These are phyloP conservation scores for Aphyosemion australe DNA, from an alignment of 2,113 vertebrate species.

Conservation along the genomic window DNA sequence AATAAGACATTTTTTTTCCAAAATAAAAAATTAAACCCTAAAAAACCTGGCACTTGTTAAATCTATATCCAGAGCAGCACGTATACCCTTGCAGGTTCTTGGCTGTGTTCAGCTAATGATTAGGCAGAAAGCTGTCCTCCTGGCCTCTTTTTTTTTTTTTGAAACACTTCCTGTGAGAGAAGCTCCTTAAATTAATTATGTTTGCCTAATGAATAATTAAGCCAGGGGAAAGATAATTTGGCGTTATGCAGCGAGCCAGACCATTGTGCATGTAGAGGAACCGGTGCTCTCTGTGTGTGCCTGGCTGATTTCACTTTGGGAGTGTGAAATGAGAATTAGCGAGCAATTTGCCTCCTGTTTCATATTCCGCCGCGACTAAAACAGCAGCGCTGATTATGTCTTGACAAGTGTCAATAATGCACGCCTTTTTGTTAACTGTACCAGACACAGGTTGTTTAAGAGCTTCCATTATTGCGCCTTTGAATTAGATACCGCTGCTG, in stretches of 20 bases:
- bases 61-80: constrained; percentile 32
- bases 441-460: constrained; percentile 41
- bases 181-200: constrained; percentile 78
- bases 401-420: constrained; percentile 69
- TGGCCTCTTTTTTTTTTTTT: constrained; percentile 67
- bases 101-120: constrained; percentile 60
- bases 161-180: constrained; percentile 75
- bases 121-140: constrained; percentile 67
- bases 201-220: constrained; percentile 82
- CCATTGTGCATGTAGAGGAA: constrained; percentile 71
- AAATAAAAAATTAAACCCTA: background rate
- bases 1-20: background rate
- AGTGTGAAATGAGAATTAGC: constrained; percentile 77
- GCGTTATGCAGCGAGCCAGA: constrained; percentile 66
- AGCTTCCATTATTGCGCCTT: constrained; percentile 37
- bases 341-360: constrained; percentile 73
- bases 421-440: constrained; percentile 55
- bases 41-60: constrained; percentile 16
- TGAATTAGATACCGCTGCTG: constrained; percentile 27
- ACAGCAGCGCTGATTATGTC: constrained; percentile 69
- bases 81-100: constrained; percentile 44
- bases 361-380: constrained; percentile 67
- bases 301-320: constrained; percentile 70
- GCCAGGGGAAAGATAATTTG: constrained; percentile 75
- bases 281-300: constrained; percentile 53